A percentile compares a stretch with the other conserved stretches of the same genome.
Conservation (phyloP, 2,797 vertebrate genomes). For the Sebastes vulpes region DNA sequence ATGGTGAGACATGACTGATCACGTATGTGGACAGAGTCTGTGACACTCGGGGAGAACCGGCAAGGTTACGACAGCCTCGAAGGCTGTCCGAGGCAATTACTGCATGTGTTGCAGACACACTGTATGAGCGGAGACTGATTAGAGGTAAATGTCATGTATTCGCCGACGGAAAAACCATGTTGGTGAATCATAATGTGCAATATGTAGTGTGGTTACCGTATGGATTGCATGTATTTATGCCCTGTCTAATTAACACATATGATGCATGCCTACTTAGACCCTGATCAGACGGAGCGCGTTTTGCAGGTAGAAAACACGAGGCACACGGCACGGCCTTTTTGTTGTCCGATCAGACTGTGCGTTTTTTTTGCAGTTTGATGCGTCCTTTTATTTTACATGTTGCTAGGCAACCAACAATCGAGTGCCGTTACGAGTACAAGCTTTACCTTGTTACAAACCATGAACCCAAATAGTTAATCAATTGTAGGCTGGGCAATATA, state of each 20-base stretch:
- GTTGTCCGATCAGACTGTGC: no score
- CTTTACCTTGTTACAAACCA: no score
- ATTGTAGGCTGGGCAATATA: no score
- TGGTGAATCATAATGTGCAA: neutral
- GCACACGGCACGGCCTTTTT: no score
- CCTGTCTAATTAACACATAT: neutral
- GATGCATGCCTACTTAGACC: neutral
- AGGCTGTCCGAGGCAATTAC: conserved; percentile 33
- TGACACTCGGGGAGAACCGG: neutral
- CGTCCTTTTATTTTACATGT: no score
- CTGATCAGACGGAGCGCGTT: no score
- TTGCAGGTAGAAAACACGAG: no score
- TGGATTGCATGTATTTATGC: neutral
- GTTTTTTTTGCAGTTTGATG: no score
- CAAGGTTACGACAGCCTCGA: conserved; percentile 13
- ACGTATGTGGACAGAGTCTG: conserved; percentile 22
- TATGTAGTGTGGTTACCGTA: neutral
- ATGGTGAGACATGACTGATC: conserved; percentile 35
- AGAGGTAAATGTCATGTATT: conserved; percentile 41
- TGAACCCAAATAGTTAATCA: no score
- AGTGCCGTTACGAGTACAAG: no score
- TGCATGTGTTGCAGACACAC: conserved; percentile 28
- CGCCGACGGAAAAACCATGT: conserved; percentile 16
- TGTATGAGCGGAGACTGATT: conserved; percentile 33
- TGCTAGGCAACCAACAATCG: no score